Evolutionary conservation across 1,140 invertebrate species (phyloP).

Genomic region (Drosophila pandora): DNA sequence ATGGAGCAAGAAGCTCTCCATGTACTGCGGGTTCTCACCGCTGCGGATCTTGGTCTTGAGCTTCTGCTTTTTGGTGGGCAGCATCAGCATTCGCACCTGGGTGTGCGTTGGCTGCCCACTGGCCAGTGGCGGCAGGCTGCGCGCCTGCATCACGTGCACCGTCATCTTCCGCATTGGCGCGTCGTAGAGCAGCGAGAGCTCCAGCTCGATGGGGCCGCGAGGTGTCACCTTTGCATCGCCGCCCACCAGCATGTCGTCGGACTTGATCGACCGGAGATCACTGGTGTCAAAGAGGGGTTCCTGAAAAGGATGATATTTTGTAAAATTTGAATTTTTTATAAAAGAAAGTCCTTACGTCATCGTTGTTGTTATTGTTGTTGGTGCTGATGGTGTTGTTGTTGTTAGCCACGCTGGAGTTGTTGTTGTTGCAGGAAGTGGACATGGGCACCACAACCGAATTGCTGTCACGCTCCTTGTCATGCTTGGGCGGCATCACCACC

Average conservation of each 20-base stretch:
- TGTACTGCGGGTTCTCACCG: constrained; percentile 94
- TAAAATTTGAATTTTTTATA: background rate
- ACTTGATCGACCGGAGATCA: constrained; percentile 81
- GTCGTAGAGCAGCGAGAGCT: constrained; percentile 95
- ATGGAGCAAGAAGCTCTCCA: constrained; percentile 95
- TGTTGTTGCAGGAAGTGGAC: constrained; percentile 36
- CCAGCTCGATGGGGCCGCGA: constrained; percentile 88
- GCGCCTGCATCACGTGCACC: constrained; percentile 93
- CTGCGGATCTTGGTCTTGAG: constrained; percentile 96
- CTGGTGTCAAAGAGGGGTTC: constrained; percentile 84
- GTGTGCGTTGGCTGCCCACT: constrained; percentile 90
- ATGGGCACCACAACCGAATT: constrained; percentile 62
- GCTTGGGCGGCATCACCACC: constrained; percentile 46
- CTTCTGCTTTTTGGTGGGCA: constrained; percentile 96
- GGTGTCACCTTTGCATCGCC: constrained; percentile 47
- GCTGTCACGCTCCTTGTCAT: constrained; percentile 45
- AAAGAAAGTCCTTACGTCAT: constrained; percentile 67
- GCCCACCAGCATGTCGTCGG: constrained; percentile 69
- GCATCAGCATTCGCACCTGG: constrained; percentile 92
- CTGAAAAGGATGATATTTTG: constrained; percentile 59
- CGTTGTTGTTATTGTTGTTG: constrained; percentile 73
- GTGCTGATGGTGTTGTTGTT: constrained; percentile 40
- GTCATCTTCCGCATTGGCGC: constrained; percentile 95
- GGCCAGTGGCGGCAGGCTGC: constrained; percentile 90
- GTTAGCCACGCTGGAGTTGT: constrained; percentile 35